Conservation (phyloP, 2,888 invertebrate genomes). For the Cerastoderma edule region DNA sequence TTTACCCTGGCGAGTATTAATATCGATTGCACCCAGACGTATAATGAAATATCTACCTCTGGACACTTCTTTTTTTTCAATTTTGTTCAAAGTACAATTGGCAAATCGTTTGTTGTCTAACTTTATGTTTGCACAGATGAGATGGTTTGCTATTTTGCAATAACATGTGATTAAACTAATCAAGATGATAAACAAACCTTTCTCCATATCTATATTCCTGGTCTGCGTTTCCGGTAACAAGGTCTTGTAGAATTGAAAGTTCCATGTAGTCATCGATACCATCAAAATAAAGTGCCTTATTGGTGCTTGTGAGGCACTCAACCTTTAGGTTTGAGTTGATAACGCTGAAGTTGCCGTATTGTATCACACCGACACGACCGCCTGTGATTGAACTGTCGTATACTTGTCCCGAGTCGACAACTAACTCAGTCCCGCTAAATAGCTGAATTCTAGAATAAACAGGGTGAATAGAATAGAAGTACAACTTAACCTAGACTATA, state of each 20-base stretch:
- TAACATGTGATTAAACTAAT: too few species aligned
- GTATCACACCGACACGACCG: not conserved
- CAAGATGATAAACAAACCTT: too few species aligned
- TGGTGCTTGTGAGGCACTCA: not conserved
- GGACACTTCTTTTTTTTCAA: too few species aligned
- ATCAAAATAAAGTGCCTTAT: not conserved
- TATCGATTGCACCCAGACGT: too few species aligned
- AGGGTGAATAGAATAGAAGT: too few species aligned
- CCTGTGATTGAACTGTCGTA: not conserved
- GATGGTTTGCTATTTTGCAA: too few species aligned
- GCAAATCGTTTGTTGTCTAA: too few species aligned
- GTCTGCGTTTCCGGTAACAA: not conserved
- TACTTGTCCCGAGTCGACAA: slow-evolving; percentile 6
- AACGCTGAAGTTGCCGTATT: not conserved
- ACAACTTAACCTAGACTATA: too few species aligned
- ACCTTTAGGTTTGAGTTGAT: not conserved
- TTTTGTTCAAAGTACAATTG: too few species aligned
- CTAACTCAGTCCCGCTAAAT: not conserved
- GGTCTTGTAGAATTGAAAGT: not conserved
- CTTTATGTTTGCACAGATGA: too few species aligned
- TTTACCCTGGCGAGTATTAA: too few species aligned
- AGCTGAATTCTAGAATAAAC: not conserved
- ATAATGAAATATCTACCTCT: too few species aligned
- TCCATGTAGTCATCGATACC: not conserved
- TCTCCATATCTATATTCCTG: not conserved